Evolutionary conservation across 2,113 vertebrate species (phyloP).

Genomic region (Cyanoderma ruficeps): DNA sequence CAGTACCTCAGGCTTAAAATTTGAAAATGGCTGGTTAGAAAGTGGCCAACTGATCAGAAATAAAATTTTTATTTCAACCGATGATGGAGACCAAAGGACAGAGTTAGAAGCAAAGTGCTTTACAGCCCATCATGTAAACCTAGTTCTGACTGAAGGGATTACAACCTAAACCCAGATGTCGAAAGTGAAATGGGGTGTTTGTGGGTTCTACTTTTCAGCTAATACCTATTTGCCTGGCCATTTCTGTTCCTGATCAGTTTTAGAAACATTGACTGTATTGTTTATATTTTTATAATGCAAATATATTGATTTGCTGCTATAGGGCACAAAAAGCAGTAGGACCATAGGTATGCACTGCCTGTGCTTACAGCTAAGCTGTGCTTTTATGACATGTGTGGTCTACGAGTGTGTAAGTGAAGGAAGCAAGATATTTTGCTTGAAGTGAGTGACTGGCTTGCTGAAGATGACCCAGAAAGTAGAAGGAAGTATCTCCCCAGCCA

Average conservation of each 20-base stretch:
- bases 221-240: background rate
- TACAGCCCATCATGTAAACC: fast-evolving
- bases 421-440: background rate
- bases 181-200: background rate
- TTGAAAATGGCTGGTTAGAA: background rate
- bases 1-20: background rate
- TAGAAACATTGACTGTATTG: background rate
- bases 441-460: background rate
- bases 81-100: background rate
- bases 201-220: background rate
- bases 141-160: background rate
- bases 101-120: background rate
- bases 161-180: background rate
- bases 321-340: background rate
- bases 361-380: background rate
- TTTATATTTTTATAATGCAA: background rate
- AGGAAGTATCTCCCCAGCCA: background rate
- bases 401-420: background rate
- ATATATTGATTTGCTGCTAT: background rate
- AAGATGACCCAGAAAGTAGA: background rate
- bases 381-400: background rate
- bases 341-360: background rate
- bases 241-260: background rate
- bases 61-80: background rate
- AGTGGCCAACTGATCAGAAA: background rate